phyloP scores from a whole-genome alignment of 2,797 vertebrate species.

The Falco columbarius region DNA sequence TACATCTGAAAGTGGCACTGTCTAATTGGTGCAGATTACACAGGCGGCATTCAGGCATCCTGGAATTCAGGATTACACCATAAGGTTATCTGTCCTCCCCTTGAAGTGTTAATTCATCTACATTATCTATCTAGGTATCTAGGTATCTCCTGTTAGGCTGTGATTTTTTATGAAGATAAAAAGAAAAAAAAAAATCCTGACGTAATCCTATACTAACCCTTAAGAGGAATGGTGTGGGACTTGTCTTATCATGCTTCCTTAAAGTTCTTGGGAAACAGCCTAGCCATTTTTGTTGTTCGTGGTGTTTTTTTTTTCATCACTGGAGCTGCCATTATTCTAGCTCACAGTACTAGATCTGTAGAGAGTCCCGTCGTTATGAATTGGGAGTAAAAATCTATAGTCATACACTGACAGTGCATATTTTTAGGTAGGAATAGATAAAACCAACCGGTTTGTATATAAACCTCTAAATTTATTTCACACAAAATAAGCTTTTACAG shows the following conservation, averaged over 20 bases:
- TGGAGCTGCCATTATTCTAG: background rate
- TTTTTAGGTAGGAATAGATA: background rate
- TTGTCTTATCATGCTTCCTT: background rate
- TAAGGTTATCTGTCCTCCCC: background rate
- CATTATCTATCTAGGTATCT: background rate
- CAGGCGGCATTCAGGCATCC: background rate
- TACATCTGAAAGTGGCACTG: accelerated
- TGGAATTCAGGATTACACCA: background rate
- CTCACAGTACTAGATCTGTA: background rate
- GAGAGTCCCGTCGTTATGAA: background rate
- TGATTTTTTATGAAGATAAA: background rate
- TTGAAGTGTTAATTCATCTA: background rate
- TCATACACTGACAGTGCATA: background rate
- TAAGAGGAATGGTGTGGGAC: background rate
- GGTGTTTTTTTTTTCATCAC: background rate
- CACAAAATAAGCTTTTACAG: conserved; percentile 1
- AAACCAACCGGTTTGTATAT: background rate
- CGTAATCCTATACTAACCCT: background rate
- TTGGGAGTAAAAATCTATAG: background rate
- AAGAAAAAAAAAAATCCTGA: background rate
- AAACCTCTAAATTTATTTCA: conserved; percentile 44
- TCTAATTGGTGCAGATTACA: background rate
- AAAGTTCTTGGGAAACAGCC: background rate
- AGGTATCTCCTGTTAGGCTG: background rate
- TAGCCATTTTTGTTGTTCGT: background rate